Conservation (phyloP, 2,113 vertebrate species). For the Calonectris borealis region DNA sequence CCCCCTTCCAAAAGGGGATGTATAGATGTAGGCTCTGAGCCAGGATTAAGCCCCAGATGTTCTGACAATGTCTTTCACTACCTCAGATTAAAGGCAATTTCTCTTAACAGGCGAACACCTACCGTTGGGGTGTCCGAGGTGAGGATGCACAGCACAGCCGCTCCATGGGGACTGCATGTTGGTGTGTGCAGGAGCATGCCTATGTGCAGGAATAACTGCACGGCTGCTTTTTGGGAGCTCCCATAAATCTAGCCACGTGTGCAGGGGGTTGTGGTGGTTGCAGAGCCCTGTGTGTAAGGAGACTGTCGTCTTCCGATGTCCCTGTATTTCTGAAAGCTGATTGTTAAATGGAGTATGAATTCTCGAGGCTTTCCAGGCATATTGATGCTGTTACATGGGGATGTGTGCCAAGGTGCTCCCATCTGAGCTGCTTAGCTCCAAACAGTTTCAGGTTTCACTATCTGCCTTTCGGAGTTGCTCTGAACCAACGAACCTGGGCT, state of each 20-base stretch:
- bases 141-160: neutral
- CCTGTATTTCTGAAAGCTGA: neutral
- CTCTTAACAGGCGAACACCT: fast-evolving
- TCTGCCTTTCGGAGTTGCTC: neutral
- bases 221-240: neutral
- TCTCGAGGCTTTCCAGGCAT: neutral
- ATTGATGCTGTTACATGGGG: neutral
- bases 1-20: neutral
- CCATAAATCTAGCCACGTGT: neutral
- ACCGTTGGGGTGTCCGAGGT: fast-evolving
- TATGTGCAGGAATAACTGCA: neutral
- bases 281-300: neutral
- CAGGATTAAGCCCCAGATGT: neutral
- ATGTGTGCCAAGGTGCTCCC: neutral
- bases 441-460: neutral
- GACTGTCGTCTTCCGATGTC: fast-evolving
- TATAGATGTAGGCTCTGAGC: neutral
- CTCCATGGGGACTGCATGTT: fast-evolving
- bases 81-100: neutral
- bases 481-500: neutral
- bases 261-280: neutral
- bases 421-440: neutral
- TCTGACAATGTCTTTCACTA: neutral
- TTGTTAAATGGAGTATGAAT: neutral
- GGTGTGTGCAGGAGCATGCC: neutral